Evolutionary conservation across 1,140 invertebrate species (phyloP).

Genomic region (Zaprionus kolodkinae): DNA sequence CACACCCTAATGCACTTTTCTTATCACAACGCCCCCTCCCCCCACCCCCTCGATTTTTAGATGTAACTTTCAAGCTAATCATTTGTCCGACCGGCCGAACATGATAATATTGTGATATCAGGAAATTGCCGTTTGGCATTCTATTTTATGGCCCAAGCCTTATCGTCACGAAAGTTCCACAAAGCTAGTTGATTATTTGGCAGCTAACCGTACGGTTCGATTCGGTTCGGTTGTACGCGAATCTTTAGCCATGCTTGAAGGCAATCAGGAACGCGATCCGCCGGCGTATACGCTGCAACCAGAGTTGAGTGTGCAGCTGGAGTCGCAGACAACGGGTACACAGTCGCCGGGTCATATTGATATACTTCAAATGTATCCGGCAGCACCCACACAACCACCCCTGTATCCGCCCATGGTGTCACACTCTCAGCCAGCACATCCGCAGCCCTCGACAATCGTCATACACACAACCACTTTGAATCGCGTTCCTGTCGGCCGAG

Average conservation of each 20-base stretch:
- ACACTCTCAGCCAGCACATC: neutral
- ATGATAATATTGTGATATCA: conserved; percentile 8
- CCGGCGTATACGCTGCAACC: conserved; percentile 74
- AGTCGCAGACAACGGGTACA: neutral
- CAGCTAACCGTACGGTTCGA: conserved; percentile 8
- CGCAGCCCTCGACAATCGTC: conserved; percentile 71
- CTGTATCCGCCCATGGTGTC: conserved; percentile 43
- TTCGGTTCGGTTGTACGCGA: neutral
- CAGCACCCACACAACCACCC: conserved; percentile 55
- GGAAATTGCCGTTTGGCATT: neutral
- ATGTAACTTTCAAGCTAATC: conserved; percentile 2
- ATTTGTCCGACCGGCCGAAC: neutral
- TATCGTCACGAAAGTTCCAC: neutral
- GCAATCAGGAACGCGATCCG: conserved; percentile 74
- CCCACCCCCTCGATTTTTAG: no score
- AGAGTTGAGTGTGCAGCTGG: conserved; percentile 58
- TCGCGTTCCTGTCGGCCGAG: conserved; percentile 79
- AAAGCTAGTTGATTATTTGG: conserved; percentile 9
- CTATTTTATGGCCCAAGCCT: neutral
- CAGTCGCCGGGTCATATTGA: conserved; percentile 36
- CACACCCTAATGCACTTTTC: neutral
- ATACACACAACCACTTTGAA: conserved; percentile 76
- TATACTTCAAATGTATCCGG: conserved; percentile 43
- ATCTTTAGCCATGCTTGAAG: neutral
- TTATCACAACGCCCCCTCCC: conserved; percentile 1